phyloP scores from a whole-genome alignment of 2,113 vertebrate species.

The Megaceryle torquata region DNA sequence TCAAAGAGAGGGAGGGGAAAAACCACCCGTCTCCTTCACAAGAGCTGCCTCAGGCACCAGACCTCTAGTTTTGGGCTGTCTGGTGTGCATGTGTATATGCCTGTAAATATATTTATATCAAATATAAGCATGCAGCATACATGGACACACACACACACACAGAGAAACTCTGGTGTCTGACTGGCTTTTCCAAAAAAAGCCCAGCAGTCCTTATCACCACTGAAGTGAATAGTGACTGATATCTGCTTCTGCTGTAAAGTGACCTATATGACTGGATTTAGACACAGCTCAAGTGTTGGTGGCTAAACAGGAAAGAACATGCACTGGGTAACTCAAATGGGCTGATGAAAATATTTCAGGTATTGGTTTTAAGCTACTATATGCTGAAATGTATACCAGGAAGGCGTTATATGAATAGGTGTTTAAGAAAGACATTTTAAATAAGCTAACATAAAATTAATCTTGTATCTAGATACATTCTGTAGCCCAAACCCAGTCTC shows the following conservation, averaged over 20 bases:
- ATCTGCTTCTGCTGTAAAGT: neutral
- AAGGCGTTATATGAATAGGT: neutral
- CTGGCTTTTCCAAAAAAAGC: neutral
- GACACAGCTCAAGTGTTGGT: neutral
- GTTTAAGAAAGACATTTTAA: neutral
- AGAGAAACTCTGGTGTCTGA: neutral
- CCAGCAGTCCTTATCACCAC: neutral
- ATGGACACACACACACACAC: neutral
- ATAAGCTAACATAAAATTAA: neutral
- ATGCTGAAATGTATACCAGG: neutral
- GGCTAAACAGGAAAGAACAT: neutral
- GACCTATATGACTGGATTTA: neutral
- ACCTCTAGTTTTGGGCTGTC: neutral
- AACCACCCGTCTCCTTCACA: neutral
- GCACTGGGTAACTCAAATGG: neutral
- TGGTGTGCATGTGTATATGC: accelerated
- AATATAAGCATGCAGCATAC: neutral
- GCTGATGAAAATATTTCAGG: neutral
- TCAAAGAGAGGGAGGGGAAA: neutral
- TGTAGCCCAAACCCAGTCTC: neutral
- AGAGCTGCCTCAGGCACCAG: neutral
- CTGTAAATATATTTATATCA: neutral
- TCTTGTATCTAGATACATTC: neutral
- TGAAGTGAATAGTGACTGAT: neutral
- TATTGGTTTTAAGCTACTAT: neutral